A percentile compares a stretch with the other conserved stretches of the same genome.
Evolutionary conservation across 2,113 vertebrate species (phyloP).

Genomic region (Antigone vipio): DNA sequence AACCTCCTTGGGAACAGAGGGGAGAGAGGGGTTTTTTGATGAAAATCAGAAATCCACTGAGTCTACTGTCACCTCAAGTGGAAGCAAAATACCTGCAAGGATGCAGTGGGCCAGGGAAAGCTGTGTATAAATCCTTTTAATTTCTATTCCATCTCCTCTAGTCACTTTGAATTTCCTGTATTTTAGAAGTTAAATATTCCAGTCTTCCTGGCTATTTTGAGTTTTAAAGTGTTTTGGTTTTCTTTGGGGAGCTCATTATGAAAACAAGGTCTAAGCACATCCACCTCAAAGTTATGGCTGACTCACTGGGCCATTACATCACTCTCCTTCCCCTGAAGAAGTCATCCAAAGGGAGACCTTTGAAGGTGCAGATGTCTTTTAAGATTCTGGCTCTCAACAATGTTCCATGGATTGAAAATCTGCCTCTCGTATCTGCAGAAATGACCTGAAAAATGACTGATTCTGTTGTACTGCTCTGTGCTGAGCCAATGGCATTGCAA

Average conservation of each 20-base stretch:
- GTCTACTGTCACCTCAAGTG: not conserved
- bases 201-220: not conserved
- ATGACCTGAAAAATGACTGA: not conserved
- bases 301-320: not conserved
- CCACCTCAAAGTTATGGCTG: not conserved
- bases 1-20: not conserved
- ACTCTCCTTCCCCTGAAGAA: not conserved
- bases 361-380: conserved; percentile 1
- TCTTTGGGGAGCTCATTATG: not conserved
- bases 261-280: not conserved
- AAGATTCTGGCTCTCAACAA: not conserved
- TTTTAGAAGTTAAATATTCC: not conserved
- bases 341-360: not conserved
- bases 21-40: not conserved
- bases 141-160: not conserved
- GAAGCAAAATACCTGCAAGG: not conserved
- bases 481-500: not conserved
- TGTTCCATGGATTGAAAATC: not conserved
- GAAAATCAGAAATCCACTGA: not conserved
- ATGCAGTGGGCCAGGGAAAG: not conserved
- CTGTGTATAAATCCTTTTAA: not conserved
- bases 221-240: not conserved
- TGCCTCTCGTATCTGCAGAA: not conserved
- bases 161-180: not conserved
- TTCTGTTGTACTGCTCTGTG: not conserved